Conservation (phyloP, 2,888 invertebrate genomes). For the Onchidella celtica region DNA sequence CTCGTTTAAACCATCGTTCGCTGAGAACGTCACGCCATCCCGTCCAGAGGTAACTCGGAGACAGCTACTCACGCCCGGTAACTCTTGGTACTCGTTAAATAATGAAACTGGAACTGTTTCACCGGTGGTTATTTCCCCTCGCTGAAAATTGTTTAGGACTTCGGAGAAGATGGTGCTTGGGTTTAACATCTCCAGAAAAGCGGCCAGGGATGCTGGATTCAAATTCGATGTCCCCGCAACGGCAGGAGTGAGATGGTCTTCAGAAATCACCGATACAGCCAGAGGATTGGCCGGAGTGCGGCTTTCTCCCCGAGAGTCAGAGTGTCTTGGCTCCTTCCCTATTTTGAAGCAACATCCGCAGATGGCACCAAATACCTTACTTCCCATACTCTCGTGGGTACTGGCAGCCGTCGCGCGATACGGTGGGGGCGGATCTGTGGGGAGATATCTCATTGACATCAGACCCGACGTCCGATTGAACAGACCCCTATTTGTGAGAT, state of each 20-base stretch:
- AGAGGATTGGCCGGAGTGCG: no score
- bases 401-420: not conserved
- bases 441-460: not conserved
- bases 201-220: no score
- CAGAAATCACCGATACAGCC: no score
- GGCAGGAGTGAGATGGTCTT: no score
- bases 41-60: not conserved
- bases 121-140: not conserved
- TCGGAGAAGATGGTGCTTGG: no score
- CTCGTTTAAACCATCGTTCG: not conserved
- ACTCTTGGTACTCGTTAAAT: constrained; percentile 2
- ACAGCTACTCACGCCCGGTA: no score
- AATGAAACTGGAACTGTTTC: not conserved
- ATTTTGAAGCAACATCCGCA: not conserved
- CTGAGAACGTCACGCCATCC: not conserved
- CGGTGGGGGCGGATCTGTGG: not conserved
- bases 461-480: not conserved
- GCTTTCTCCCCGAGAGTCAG: not conserved
- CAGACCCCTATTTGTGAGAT: not conserved
- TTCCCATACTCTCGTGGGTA: not conserved
- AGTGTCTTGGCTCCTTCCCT: not conserved
- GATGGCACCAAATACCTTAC: not conserved
- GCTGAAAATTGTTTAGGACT: no score
- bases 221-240: no score
- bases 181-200: no score